These are phyloP conservation scores for Lethenteron reissneri DNA, from an alignment of 2,113 vertebrate genomes.

Conservation along the genomic window DNA sequence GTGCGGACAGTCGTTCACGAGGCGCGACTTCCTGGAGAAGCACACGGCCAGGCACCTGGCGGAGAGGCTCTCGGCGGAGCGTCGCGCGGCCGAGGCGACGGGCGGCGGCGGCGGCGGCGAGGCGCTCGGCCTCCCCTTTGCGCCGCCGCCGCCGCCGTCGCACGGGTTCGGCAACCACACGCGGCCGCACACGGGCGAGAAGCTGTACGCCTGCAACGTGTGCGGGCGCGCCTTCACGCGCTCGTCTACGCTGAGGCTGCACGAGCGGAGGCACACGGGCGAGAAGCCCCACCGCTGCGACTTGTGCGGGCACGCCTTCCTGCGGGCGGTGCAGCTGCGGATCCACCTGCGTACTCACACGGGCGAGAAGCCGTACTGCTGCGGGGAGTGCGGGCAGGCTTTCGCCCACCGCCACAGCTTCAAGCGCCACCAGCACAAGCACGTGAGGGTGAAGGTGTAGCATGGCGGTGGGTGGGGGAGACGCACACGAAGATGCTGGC, in stretches of 20 bases:
- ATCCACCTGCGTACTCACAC: not conserved
- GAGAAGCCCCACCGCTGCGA: not conserved
- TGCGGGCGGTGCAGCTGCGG: not conserved
- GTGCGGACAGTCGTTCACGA: no score
- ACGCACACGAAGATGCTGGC: no score
- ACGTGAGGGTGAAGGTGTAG: no score
- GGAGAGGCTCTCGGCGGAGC: no score
- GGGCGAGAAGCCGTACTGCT: not conserved
- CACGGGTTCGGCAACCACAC: conserved; percentile 23
- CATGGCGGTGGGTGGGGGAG: no score
- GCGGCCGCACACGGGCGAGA: conserved; percentile 7
- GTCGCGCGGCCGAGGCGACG: no score
- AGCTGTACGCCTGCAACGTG: not conserved
- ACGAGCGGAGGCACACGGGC: not conserved
- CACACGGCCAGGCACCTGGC: no score
- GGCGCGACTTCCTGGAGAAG: no score
- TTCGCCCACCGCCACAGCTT: not conserved
- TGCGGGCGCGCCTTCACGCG: not conserved
- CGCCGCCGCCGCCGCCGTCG: no score
- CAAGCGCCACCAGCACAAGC: no score
- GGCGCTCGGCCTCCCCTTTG: no score
- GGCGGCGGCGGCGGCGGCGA: no score
- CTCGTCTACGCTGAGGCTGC: not conserved
- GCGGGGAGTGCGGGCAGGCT: not conserved
- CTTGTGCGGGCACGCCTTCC: not conserved